Conservation (phyloP, 2,113 vertebrate species). For the Urocolius indicus region DNA sequence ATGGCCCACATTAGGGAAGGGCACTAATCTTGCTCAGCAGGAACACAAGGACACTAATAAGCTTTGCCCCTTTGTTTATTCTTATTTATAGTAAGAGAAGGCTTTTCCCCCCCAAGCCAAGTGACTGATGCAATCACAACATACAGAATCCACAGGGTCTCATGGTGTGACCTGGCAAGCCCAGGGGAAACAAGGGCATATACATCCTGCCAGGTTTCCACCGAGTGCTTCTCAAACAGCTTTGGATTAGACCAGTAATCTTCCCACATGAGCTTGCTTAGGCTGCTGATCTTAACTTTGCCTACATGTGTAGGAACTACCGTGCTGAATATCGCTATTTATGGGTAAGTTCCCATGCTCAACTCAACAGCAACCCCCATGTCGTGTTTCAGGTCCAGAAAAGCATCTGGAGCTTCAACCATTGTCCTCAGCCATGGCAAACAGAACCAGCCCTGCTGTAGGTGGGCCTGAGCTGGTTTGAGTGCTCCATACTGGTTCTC, state of each 20-base stretch:
- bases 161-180: neutral
- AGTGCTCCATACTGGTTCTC: neutral
- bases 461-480: neutral
- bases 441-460: neutral
- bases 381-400: neutral
- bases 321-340: neutral
- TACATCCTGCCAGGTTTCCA: neutral
- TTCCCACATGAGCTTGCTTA: conserved; percentile 24
- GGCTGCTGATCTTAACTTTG: neutral
- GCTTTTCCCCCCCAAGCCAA: neutral
- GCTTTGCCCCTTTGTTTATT: conserved; percentile 51
- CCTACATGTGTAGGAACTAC: neutral
- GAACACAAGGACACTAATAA: conserved; percentile 49
- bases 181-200: neutral
- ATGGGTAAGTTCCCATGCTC: accelerated
- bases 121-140: neutral
- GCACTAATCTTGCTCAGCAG: conserved; percentile 49
- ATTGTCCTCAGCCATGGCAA: neutral
- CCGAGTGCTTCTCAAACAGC: neutral
- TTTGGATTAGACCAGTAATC: conserved; percentile 43
- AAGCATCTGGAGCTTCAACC: neutral
- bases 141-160: neutral
- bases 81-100: neutral
- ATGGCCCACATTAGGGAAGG: neutral
- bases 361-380: neutral